Evolutionary conservation across 2,113 vertebrate genomes (phyloP).

Genomic region (Elanoides forficatus): DNA sequence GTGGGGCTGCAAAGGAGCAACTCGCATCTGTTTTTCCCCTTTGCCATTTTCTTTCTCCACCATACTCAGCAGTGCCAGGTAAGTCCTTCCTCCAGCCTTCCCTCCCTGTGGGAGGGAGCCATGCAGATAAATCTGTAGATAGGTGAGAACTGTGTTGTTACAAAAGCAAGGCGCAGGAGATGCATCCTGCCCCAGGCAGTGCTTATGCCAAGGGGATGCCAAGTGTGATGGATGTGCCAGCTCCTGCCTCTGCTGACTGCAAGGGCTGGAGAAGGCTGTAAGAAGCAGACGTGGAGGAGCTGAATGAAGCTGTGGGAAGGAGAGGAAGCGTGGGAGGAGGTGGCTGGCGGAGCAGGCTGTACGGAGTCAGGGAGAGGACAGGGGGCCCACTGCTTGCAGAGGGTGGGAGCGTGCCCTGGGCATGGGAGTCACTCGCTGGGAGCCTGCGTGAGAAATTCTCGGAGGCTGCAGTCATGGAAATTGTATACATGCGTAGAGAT

Average conservation of each 20-base stretch:
- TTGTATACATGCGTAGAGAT: fast-evolving
- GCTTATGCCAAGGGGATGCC: not conserved
- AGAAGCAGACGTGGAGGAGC: not conserved
- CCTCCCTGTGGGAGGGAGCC: not conserved
- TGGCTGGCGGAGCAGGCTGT: not conserved
- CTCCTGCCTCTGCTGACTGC: not conserved
- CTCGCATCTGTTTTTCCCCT: not conserved
- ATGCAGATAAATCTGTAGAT: not conserved
- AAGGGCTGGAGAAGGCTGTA: not conserved
- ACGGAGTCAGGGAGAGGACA: not conserved
- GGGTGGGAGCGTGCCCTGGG: constrained; percentile 26
- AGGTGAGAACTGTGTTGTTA: not conserved
- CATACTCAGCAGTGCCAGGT: not conserved
- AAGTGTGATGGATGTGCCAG: not conserved
- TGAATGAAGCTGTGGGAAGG: not conserved
- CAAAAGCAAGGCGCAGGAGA: not conserved
- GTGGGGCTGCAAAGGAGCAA: not conserved
- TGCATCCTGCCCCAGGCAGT: not conserved
- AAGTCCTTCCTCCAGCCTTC: not conserved
- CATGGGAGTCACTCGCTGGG: not conserved
- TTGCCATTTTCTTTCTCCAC: not conserved
- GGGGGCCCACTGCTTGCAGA: not conserved
- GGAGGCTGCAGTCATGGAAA: constrained; percentile 2
- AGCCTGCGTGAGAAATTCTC: not conserved
- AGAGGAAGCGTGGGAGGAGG: not conserved